These are phyloP conservation scores for Picathartes gymnocephalus DNA, from an alignment of 2,113 vertebrate species.

Conservation along the genomic window DNA sequence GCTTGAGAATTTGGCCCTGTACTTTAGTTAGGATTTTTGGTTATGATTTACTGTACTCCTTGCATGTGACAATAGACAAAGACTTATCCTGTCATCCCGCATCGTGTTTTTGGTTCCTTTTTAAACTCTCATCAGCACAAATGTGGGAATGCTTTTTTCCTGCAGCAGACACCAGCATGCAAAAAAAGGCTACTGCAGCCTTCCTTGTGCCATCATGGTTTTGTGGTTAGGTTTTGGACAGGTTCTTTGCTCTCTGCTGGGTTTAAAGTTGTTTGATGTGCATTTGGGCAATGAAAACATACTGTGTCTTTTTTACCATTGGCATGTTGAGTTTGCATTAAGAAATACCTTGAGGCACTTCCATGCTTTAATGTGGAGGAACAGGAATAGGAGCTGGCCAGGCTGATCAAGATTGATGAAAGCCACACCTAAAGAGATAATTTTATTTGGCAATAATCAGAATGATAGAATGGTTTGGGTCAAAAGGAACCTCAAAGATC, in stretches of 20 bases:
- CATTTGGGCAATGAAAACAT: neutral
- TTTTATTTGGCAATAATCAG: neutral
- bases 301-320: accelerated
- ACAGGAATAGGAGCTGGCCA: neutral
- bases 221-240: neutral
- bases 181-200: neutral
- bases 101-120: neutral
- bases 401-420: neutral
- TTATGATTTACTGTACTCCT: neutral
- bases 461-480: neutral
- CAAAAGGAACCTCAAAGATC: neutral
- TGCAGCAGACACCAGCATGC: neutral
- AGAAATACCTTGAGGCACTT: neutral
- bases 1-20: neutral
- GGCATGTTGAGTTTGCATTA: neutral
- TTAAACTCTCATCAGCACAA: neutral
- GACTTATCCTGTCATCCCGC: accelerated
- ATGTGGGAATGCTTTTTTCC: neutral
- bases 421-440: neutral
- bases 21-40: neutral
- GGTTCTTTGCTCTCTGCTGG: neutral
- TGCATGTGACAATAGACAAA: neutral
- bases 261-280: neutral
- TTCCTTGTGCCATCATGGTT: neutral
- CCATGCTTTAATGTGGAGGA: neutral